Conservation (phyloP, 2,888 invertebrate species). For the Parnassius orleans region DNA sequence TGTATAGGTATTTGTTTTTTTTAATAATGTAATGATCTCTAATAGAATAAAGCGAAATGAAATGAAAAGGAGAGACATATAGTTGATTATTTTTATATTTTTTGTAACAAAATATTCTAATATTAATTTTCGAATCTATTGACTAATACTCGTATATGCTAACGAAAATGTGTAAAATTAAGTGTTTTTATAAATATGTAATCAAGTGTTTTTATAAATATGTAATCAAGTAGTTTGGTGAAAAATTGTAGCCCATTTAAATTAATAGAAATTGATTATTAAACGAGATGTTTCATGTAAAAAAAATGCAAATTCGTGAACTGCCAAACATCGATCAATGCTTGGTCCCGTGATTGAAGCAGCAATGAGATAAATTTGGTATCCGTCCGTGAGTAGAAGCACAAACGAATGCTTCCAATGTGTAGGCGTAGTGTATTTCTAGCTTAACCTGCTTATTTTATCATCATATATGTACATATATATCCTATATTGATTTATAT, state of each 20-base stretch:
- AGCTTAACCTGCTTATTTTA: conserved; percentile 25
- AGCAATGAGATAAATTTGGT: conserved; percentile 22
- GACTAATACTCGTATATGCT: no score
- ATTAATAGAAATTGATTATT: conserved; percentile 7
- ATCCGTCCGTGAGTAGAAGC: conserved; percentile 22
- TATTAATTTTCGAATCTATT: no score
- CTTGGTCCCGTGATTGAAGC: conserved; percentile 19
- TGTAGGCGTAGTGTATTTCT: conserved; percentile 25
- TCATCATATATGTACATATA: conserved; percentile 6
- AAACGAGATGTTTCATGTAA: conserved; percentile 19
- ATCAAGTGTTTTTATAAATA: no score
- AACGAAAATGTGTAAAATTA: no score
- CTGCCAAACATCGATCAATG: conserved; percentile 24
- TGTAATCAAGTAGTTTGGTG: not conserved
- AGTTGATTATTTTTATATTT: no score
- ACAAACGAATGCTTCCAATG: conserved; percentile 22
- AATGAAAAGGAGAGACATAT: no score
- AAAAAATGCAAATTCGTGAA: conserved; percentile 15
- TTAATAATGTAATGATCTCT: no score
- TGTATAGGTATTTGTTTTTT: no score
- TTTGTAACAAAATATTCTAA: no score
- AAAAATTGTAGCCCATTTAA: not conserved
- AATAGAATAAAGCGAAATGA: no score
- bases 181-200: not conserved
- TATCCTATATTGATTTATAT: conserved; percentile 12